phyloP scores from a whole-genome alignment of 2,888 invertebrate species.

The Pristionchus arcanus region DNA sequence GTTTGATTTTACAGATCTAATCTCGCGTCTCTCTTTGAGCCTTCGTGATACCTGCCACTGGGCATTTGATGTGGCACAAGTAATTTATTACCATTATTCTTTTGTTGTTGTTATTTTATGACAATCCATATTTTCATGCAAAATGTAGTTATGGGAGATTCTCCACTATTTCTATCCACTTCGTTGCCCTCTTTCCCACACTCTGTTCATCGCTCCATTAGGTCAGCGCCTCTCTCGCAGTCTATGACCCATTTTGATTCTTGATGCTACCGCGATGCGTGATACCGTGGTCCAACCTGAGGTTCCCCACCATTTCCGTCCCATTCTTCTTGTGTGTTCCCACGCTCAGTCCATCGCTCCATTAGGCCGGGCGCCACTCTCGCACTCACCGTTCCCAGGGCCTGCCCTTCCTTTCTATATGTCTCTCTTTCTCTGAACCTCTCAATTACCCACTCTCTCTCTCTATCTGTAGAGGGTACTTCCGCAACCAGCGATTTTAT shows the following conservation, averaged over 20 bases:
- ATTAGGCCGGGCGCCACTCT: neutral
- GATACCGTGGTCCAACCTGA: neutral
- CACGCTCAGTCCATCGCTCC: neutral
- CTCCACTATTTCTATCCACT: too few relatives aligned
- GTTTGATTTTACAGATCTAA: too few relatives aligned
- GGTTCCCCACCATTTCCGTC: neutral
- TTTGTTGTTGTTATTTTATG: too few relatives aligned
- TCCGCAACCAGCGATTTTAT: too few relatives aligned
- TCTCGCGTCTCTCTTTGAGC: neutral
- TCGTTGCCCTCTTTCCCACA: too few relatives aligned
- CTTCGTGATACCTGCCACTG: neutral
- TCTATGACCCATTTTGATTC: too few relatives aligned
- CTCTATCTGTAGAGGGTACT: too few relatives aligned
- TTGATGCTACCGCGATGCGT: neutral
- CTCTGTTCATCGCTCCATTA: too few relatives aligned
- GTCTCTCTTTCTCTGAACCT: slow-evolving; percentile 39
- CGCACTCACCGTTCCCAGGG: neutral
- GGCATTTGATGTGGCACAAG: neutral
- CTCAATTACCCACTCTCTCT: neutral
- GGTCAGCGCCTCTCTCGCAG: too few relatives aligned
- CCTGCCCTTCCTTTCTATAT: neutral
- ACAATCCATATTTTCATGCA: too few relatives aligned
- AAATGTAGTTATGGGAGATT: too few relatives aligned
- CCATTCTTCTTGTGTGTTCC: slow-evolving; percentile 49
- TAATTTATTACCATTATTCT: neutral